Evolutionary conservation across 2,797 vertebrate species (phyloP).

Genomic region (Rhadinocentrus ornatus): DNA sequence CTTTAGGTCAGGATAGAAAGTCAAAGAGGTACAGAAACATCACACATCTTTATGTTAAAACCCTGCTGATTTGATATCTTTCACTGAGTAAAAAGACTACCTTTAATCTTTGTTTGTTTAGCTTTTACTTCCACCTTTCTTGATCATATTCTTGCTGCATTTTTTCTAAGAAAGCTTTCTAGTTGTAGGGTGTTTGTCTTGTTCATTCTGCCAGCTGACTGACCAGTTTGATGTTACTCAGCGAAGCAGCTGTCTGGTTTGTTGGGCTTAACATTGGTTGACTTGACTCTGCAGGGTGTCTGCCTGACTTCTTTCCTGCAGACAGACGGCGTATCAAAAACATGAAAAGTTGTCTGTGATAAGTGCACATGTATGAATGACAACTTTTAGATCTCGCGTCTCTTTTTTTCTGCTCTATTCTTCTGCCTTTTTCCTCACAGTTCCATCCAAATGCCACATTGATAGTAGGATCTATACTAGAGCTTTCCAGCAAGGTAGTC

Average conservation of each 20-base stretch:
- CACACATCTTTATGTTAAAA: neutral
- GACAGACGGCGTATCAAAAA: conserved; percentile 31
- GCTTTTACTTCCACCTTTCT: neutral
- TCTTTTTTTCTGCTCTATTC: conserved; percentile 4
- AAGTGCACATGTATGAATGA: neutral
- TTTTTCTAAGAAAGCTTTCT: neutral
- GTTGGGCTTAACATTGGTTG: conserved; percentile 16
- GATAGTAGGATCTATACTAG: conserved; percentile 19
- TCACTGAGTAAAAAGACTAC: neutral
- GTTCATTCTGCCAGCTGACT: conserved; percentile 6
- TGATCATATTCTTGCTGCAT: neutral
- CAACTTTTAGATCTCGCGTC: neutral
- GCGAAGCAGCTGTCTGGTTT: conserved; percentile 11
- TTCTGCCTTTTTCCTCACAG: neutral
- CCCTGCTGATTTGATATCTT: neutral
- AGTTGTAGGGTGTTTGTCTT: conserved; percentile 1
- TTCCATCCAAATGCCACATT: conserved; percentile 15
- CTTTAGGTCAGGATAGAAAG: no score
- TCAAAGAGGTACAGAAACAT: no score
- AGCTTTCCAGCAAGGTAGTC: conserved; percentile 29
- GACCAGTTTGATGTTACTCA: conserved; percentile 31
- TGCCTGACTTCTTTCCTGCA: conserved; percentile 36
- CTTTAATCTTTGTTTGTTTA: neutral
- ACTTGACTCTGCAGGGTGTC: conserved; percentile 36
- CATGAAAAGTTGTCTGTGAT: conserved; percentile 2